These are phyloP conservation scores for Athene cunicularia DNA, from an alignment of 2,113 vertebrate species.

Conservation along the genomic window DNA sequence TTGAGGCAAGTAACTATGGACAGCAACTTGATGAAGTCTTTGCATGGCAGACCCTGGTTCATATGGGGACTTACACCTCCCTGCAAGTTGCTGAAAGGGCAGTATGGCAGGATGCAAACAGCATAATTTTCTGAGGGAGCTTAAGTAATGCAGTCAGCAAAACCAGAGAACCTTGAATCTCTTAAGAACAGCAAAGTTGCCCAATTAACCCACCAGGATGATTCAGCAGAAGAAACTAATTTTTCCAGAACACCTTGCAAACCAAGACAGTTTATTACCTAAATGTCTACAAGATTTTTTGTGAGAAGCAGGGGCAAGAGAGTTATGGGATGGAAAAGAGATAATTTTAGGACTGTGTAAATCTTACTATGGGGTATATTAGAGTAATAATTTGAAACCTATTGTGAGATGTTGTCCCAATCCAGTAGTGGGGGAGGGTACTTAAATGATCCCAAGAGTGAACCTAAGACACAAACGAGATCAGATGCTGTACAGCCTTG, in stretches of 20 bases:
- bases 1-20: not conserved
- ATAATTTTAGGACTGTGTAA: not conserved
- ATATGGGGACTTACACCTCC: not conserved
- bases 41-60: not conserved
- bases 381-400: not conserved
- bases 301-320: not conserved
- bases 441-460: too few relatives aligned
- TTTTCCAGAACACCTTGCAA: not conserved
- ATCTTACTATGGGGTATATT: not conserved
- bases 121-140: not conserved
- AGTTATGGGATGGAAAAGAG: not conserved
- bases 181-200: not conserved
- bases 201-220: too few relatives aligned
- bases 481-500: too few relatives aligned
- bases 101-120: not conserved
- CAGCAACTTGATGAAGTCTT: not conserved
- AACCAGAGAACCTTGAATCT: not conserved
- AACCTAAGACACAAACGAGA: too few relatives aligned
- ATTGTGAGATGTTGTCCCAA: not conserved
- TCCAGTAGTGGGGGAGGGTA: too few relatives aligned
- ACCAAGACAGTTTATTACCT: not conserved
- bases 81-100: not conserved
- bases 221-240: not conserved
- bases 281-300: not conserved
- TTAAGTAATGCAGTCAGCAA: not conserved